These are phyloP conservation scores for Gortyna flavago DNA, from an alignment of 2,888 invertebrate species.

Conservation along the genomic window DNA sequence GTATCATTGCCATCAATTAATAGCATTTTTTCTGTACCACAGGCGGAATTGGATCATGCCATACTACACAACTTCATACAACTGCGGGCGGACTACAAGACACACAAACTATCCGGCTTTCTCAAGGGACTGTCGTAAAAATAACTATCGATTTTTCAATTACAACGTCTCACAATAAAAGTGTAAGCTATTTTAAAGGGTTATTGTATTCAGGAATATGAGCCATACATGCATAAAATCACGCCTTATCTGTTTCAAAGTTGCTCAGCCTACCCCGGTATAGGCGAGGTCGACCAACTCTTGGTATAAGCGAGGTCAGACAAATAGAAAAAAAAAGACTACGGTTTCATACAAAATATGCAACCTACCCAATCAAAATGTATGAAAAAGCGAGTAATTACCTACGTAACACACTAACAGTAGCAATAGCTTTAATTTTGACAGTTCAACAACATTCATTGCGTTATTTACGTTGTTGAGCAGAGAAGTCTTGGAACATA, in stretches of 20 bases:
- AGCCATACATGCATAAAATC: not conserved
- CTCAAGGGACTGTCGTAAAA: constrained; percentile 89
- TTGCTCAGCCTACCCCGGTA: not conserved
- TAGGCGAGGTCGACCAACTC: not conserved
- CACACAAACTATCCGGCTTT: constrained; percentile 93
- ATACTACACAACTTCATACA: constrained; percentile 98
- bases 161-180: not conserved
- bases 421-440: no score
- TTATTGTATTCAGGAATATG: not conserved
- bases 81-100: constrained; percentile 97
- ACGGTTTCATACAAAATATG: constrained; percentile 2
- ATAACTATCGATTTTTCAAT: not conserved
- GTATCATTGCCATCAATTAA: constrained; percentile 43
- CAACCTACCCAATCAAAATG: not conserved
- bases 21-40: constrained; percentile 67
- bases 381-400: not conserved
- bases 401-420: no score
- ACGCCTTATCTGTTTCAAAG: not conserved
- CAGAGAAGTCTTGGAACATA: no score
- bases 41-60: constrained; percentile 97
- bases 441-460: no score
- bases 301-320: not conserved
- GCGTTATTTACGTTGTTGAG: no score
- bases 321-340: not conserved
- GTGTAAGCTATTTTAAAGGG: not conserved